These are phyloP conservation scores for Trichopria drosophilae DNA, from an alignment of 2,888 invertebrate genomes.

Conservation along the genomic window DNA sequence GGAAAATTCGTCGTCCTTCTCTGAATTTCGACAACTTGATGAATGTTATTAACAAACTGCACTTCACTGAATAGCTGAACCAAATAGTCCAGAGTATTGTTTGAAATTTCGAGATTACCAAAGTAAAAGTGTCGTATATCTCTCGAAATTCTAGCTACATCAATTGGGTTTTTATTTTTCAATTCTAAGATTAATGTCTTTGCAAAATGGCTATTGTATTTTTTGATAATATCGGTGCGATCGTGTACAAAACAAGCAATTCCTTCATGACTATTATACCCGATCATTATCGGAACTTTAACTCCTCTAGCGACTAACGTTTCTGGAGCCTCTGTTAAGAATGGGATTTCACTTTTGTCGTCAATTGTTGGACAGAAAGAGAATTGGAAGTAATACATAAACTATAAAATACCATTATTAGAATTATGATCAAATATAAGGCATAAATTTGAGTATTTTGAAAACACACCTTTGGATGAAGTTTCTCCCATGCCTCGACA, in stretches of 20 bases:
- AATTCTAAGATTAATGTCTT: slow-evolving; percentile 45
- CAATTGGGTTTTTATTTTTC: slow-evolving; percentile 53
- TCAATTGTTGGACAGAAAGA: slow-evolving; percentile 32
- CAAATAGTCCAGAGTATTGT: slow-evolving; percentile 54
- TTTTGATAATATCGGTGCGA: slow-evolving; percentile 55
- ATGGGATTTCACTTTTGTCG: slow-evolving; percentile 24
- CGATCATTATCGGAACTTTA: slow-evolving; percentile 61
- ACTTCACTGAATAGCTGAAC: slow-evolving; percentile 62
- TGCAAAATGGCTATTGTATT: slow-evolving; percentile 48
- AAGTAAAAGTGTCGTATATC: too few relatives aligned
- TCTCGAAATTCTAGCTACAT: too few relatives aligned
- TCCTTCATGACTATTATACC: slow-evolving; percentile 61
- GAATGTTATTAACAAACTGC: slow-evolving; percentile 59
- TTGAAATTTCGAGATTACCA: slow-evolving; percentile 52
- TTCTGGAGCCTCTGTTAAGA: slow-evolving; percentile 47
- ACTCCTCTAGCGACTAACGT: slow-evolving; percentile 46
- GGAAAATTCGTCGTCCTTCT: slow-evolving; percentile 57
- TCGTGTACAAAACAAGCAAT: slow-evolving; percentile 54
- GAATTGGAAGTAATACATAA: too few relatives aligned
- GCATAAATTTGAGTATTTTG: too few relatives aligned
- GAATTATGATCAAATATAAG: too few relatives aligned
- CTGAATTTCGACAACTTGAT: slow-evolving; percentile 56
- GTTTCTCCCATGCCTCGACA: slow-evolving; percentile 40
- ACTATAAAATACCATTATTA: too few relatives aligned
- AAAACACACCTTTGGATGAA: slow-evolving; percentile 35